Evolutionary conservation across 2,888 invertebrate species (phyloP).

Genomic region (Phyto melanocephala): DNA sequence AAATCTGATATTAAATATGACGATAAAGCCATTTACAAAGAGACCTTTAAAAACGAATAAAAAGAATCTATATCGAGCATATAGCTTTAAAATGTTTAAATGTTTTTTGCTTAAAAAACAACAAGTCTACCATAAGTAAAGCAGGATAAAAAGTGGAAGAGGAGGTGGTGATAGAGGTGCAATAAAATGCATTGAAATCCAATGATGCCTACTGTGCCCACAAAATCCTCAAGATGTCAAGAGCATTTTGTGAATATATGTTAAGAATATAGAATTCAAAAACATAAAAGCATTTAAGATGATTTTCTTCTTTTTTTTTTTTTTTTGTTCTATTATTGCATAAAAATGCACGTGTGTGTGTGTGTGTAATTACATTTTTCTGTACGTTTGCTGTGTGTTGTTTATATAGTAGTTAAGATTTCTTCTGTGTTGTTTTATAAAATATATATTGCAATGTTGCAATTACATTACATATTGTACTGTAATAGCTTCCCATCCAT

Average conservation of each 20-base stretch:
- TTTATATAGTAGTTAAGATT: not conserved
- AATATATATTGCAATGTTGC: slow-evolving; percentile 9
- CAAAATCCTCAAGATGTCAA: slow-evolving; percentile 64
- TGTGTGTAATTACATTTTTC: slow-evolving; percentile 28
- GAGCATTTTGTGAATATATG: slow-evolving; percentile 45
- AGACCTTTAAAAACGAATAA: not conserved
- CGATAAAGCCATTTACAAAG: not conserved
- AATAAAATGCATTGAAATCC: slow-evolving; percentile 23
- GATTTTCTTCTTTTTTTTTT: no score
- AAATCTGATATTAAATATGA: slow-evolving; percentile 28
- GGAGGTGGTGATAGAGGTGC: not conserved
- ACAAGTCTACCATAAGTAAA: not conserved
- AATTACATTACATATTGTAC: slow-evolving; percentile 29
- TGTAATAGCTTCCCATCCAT: not conserved
- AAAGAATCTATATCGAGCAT: slow-evolving; percentile 13
- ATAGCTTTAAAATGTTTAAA: slow-evolving; percentile 5
- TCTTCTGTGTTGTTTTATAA: not conserved
- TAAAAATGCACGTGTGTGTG: not conserved
- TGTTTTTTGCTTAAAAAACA: slow-evolving; percentile 13
- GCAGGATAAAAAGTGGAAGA: not conserved
- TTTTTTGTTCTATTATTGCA: slow-evolving; percentile 14
- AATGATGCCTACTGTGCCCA: slow-evolving; percentile 23
- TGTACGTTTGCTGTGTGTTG: not conserved
- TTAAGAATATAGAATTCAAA: slow-evolving; percentile 22
- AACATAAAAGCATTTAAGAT: slow-evolving; percentile 11